Conservation (phyloP, 2,113 vertebrate genomes). For the Sinocyclocheilus rhinocerous region DNA sequence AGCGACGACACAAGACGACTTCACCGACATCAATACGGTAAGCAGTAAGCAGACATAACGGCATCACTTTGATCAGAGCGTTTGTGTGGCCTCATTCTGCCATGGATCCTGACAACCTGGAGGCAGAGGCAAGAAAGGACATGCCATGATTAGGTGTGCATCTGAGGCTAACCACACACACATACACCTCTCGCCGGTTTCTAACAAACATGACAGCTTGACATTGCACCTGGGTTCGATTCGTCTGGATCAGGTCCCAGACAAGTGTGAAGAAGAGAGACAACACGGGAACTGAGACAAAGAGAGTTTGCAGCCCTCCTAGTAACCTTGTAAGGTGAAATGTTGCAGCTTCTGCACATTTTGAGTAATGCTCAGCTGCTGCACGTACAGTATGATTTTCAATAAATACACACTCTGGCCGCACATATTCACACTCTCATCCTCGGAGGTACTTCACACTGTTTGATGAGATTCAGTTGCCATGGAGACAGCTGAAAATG, state of each 20-base stretch:
- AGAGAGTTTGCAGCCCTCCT: background rate
- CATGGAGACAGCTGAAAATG: conserved; percentile 49
- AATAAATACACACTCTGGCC: background rate
- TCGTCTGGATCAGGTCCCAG: conserved; percentile 54
- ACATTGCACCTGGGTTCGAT: conserved; percentile 43
- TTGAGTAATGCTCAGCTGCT: background rate
- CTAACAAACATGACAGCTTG: conserved; percentile 50
- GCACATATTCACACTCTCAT: conserved; percentile 22
- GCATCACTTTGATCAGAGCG: background rate
- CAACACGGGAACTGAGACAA: background rate
- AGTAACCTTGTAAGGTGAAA: conserved; percentile 10
- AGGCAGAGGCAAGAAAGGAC: conserved; percentile 33
- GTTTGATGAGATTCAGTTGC: conserved; percentile 55
- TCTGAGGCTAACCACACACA: conserved; percentile 28
- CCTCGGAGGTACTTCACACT: conserved; percentile 32
- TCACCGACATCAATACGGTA: background rate
- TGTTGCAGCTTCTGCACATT: background rate
- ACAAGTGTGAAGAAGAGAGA: conserved; percentile 31
- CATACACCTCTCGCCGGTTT: conserved; percentile 30
- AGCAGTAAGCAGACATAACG: conserved; percentile 5
- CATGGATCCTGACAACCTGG: conserved; percentile 51
- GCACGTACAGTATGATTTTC: background rate
- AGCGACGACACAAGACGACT: conserved; percentile 1
- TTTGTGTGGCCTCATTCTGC: conserved; percentile 55
- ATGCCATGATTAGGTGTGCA: conserved; percentile 41